Conservation (phyloP, 2,888 invertebrate species). For the Pseudeuparius sepicola region DNA sequence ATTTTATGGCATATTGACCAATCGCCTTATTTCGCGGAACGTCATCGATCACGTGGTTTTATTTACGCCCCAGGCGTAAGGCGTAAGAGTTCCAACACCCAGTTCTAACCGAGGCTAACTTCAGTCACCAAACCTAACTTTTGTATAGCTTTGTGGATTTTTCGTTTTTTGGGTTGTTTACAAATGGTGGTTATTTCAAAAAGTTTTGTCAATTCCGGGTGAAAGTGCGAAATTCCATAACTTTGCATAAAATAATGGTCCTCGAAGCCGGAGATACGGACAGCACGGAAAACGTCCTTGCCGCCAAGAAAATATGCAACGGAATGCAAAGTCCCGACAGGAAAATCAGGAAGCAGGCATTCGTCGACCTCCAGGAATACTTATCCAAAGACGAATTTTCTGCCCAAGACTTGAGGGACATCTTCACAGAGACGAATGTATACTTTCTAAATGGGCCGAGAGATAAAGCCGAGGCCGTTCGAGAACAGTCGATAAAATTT, state of each 20-base stretch:
- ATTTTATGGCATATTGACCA: too few relatives aligned
- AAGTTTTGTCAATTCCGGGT: not conserved
- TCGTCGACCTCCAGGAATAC: constrained; percentile 45
- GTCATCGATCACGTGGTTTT: too few relatives aligned
- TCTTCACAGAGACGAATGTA: constrained; percentile 40
- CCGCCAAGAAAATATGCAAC: constrained; percentile 30
- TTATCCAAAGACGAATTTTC: constrained; percentile 40
- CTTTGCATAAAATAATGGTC: constrained; percentile 12
- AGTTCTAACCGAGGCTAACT: too few relatives aligned
- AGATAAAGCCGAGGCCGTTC: constrained; percentile 54
- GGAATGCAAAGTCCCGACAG: constrained; percentile 52
- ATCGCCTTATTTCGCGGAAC: too few relatives aligned
- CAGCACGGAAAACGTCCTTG: constrained; percentile 18
- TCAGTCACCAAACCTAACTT: too few relatives aligned
- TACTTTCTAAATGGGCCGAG: constrained; percentile 40
- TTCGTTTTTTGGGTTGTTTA: too few relatives aligned
- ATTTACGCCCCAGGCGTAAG: too few relatives aligned
- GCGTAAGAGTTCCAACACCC: too few relatives aligned
- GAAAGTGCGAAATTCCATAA: constrained; percentile 3
- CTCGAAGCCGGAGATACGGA: constrained; percentile 8
- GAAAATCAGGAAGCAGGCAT: constrained; percentile 45
- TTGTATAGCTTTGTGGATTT: too few relatives aligned
- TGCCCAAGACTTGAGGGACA: constrained; percentile 35
- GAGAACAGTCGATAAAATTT: constrained; percentile 48
- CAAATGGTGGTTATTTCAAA: constrained; percentile 21